These are phyloP conservation scores for Calephelis perditalis DNA, from an alignment of 2,888 invertebrate species.

Conservation along the genomic window DNA sequence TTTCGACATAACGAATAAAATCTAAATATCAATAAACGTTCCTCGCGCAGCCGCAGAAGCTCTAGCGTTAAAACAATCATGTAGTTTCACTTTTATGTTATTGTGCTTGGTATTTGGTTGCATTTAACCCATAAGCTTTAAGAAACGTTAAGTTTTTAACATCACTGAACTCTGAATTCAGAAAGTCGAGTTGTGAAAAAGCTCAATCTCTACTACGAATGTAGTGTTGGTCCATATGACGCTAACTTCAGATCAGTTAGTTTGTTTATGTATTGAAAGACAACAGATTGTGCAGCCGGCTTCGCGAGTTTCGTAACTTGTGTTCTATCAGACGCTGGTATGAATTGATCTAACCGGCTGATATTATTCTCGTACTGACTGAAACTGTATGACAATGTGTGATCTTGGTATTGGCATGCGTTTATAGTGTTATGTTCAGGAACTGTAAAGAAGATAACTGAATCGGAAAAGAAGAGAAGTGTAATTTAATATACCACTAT, in stretches of 20 bases:
- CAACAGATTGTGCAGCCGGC: slow-evolving; percentile 73
- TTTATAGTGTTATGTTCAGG: slow-evolving; percentile 51
- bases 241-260: slow-evolving; percentile 66
- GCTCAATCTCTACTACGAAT: slow-evolving; percentile 8
- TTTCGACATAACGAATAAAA: slow-evolving; percentile 23
- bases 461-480: slow-evolving; percentile 8
- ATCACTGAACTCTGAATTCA: slow-evolving; percentile 1
- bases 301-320: slow-evolving; percentile 51
- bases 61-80: slow-evolving; percentile 51
- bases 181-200: slow-evolving; percentile 3
- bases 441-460: slow-evolving; percentile 25
- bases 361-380: slow-evolving; percentile 23
- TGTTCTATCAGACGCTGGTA: slow-evolving; percentile 52
- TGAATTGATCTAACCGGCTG: slow-evolving; percentile 48
- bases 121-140: slow-evolving; percentile 10
- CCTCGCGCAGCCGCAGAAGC: slow-evolving; percentile 70
- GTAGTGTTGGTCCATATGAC: slow-evolving; percentile 37
- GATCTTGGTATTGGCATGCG: slow-evolving; percentile 17
- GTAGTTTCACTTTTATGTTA: slow-evolving; percentile 33
- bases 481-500: slow-evolving; percentile 11
- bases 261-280: slow-evolving; percentile 76
- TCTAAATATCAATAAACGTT: slow-evolving; percentile 18
- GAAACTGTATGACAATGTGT: slow-evolving; percentile 19
- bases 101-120: slow-evolving; percentile 7
- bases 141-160: neutral